Conservation (phyloP, 2,113 vertebrate species). For the Indicator maculatus region DNA sequence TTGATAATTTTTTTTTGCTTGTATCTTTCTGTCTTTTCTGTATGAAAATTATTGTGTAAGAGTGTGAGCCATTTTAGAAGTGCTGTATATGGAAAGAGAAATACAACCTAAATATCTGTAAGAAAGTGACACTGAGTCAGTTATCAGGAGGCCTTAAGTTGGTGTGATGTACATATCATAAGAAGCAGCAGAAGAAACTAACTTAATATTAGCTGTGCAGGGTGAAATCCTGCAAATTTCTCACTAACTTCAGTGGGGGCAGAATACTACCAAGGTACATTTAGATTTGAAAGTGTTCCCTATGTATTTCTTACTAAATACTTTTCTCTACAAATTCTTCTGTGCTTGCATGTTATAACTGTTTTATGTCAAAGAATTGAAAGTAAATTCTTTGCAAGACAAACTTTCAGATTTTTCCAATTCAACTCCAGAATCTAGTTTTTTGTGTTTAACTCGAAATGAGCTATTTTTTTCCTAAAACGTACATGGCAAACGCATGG, state of each 20-base stretch:
- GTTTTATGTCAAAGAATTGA: not conserved
- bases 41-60: not conserved
- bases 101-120: not conserved
- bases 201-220: not conserved
- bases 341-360: not conserved
- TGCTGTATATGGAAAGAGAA: not conserved
- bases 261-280: not conserved
- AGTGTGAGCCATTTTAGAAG: not conserved
- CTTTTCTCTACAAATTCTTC: not conserved
- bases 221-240: not conserved
- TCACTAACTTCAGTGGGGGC: not conserved
- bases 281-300: not conserved
- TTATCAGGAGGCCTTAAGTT: not conserved
- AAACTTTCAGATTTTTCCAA: not conserved
- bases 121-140: not conserved
- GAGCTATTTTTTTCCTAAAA: not conserved
- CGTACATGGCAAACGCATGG: not conserved
- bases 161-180: not conserved
- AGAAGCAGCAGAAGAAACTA: not conserved
- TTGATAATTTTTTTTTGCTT: conserved; percentile 12
- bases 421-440: not conserved
- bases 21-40: not conserved
- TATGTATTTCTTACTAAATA: not conserved
- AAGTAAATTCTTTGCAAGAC: not conserved
- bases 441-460: not conserved